A percentile compares a stretch with the other conserved stretches of the same genome.
Evolutionary conservation across 2,888 invertebrate species (phyloP).

Genomic region (Caenorhabditis macrosperma): DNA sequence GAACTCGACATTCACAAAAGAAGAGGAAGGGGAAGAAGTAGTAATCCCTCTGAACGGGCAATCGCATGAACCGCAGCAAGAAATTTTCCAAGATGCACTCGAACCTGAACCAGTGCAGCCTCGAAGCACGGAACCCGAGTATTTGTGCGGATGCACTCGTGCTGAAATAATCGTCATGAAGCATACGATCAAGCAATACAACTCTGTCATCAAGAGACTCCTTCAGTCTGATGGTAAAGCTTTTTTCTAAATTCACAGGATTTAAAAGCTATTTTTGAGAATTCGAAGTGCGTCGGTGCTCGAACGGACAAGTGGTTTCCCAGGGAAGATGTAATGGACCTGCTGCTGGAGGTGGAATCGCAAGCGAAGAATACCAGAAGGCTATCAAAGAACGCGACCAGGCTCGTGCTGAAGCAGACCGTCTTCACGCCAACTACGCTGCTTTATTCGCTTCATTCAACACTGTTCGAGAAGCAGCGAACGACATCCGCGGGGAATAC

Average conservation of each 20-base stretch:
- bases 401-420: slow-evolving; percentile 37
- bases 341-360: slow-evolving; percentile 11
- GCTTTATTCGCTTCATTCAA: slow-evolving; percentile 23
- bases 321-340: slow-evolving; percentile 23
- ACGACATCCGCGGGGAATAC: slow-evolving; percentile 32
- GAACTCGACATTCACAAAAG: slow-evolving; percentile 25
- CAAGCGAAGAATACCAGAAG: slow-evolving; percentile 42
- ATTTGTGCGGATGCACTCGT: slow-evolving; percentile 20
- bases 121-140: background rate
- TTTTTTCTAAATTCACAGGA: background rate
- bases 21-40: slow-evolving; percentile 24
- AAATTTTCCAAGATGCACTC: background rate
- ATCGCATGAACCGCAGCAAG: background rate
- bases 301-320: slow-evolving; percentile 37
- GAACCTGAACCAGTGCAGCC: background rate
- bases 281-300: slow-evolving; percentile 50
- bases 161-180: slow-evolving; percentile 40
- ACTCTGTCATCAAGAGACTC: slow-evolving; percentile 14
- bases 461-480: slow-evolving; percentile 15
- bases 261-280: slow-evolving; percentile 21
- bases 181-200: slow-evolving; percentile 14
- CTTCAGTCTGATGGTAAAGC: slow-evolving; percentile 43
- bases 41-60: slow-evolving; percentile 11
- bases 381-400: slow-evolving; percentile 38
- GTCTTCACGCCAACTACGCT: slow-evolving; percentile 35